Evolutionary conservation across 2,113 vertebrate genomes (phyloP).

Genomic region (Hemibagrus wyckioides): DNA sequence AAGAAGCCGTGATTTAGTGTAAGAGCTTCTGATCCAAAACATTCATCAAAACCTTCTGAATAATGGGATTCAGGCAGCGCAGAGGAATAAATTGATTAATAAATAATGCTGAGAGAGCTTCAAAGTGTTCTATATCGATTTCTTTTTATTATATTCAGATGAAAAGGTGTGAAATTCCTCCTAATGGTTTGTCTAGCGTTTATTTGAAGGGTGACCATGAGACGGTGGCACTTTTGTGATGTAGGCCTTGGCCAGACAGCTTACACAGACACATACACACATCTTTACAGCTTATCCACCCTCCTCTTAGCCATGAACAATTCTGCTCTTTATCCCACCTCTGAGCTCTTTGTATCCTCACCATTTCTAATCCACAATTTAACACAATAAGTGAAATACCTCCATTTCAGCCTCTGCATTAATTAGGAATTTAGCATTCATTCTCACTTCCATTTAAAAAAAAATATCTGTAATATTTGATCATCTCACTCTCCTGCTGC

Average conservation of each 20-base stretch:
- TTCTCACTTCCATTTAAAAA: neutral
- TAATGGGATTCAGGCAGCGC: neutral
- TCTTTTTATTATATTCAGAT: too few relatives aligned
- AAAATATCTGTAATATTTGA: neutral
- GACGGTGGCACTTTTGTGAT: neutral
- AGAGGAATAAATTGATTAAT: neutral
- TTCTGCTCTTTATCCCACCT: conserved; percentile 8
- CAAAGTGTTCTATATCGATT: neutral
- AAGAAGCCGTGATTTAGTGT: neutral
- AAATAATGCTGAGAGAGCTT: neutral
- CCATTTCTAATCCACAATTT: neutral
- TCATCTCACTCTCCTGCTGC: neutral
- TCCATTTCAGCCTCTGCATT: neutral
- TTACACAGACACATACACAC: conserved; percentile 14
- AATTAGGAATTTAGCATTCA: neutral
- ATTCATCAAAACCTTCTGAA: neutral
- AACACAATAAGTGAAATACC: neutral
- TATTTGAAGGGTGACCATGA: neutral
- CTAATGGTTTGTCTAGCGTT: neutral
- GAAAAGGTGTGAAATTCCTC: neutral
- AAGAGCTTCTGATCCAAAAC: neutral
- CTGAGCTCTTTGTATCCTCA: neutral
- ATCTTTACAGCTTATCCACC: conserved; percentile 3
- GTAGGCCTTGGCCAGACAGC: neutral
- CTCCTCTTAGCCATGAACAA: neutral